Conservation (phyloP, 2,113 vertebrate species). For the Abramis brama region DNA sequence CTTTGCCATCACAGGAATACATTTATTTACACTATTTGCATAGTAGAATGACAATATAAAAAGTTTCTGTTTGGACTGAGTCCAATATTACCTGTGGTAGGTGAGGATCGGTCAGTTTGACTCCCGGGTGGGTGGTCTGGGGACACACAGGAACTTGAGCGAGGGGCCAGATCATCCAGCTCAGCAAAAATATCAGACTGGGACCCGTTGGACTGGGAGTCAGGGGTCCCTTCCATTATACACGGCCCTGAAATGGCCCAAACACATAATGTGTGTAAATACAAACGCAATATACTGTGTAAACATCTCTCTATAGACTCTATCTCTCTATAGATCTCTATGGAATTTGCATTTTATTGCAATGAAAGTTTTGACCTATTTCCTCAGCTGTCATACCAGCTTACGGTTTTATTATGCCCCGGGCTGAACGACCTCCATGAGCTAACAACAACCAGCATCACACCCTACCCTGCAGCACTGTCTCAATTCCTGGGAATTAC, state of each 20-base stretch:
- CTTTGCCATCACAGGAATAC: not conserved
- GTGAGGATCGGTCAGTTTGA: constrained; percentile 50
- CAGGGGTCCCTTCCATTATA: constrained; percentile 48
- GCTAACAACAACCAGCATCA: not conserved
- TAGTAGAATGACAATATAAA: not conserved
- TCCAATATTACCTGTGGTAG: constrained; percentile 62
- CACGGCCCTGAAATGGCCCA: constrained; percentile 58
- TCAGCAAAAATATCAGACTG: constrained; percentile 70
- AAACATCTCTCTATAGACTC: not conserved
- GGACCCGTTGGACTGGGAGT: constrained; percentile 63
- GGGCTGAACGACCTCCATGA: not conserved
- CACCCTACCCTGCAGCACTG: not conserved
- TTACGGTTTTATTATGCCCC: not conserved
- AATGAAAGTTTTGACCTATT: not conserved
- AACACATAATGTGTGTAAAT: constrained; percentile 1
- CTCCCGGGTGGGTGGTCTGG: constrained; percentile 55
- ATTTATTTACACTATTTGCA: no score
- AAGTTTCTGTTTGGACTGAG: not conserved
- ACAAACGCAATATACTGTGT: not conserved
- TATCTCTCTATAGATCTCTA: no score
- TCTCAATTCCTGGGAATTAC: not conserved
- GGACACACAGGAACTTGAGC: constrained; percentile 63
- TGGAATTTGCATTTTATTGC: not conserved
- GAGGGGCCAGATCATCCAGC: constrained; percentile 68
- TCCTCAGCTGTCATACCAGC: not conserved